Evolutionary conservation across 2,888 invertebrate genomes (phyloP).

Genomic region (Poecilobothrus nobilitatus): DNA sequence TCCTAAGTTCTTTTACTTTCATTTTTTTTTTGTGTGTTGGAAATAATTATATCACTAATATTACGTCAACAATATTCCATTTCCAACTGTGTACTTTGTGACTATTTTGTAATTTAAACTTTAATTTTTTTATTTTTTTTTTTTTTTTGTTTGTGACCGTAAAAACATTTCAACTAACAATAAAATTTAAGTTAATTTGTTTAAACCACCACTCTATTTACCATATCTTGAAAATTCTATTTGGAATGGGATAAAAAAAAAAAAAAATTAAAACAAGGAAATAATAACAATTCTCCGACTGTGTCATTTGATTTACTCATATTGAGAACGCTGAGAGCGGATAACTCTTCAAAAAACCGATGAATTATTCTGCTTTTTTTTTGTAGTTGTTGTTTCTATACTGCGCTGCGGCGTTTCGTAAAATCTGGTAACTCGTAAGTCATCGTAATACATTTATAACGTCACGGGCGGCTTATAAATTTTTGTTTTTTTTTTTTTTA

Average conservation of each 20-base stretch:
- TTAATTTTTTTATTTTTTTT: no score
- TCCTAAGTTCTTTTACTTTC: not conserved
- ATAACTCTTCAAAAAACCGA: not conserved
- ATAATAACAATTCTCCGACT: not conserved
- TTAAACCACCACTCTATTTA: not conserved
- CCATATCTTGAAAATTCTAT: no score
- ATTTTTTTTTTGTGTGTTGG: not conserved
- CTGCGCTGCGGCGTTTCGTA: not conserved
- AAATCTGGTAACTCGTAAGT: constrained; percentile 6
- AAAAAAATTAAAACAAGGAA: not conserved
- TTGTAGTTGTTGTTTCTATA: not conserved
- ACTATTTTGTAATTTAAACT: no score
- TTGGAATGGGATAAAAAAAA: not conserved
- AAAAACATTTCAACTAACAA: not conserved
- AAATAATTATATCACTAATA: not conserved
- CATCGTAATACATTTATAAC: constrained; percentile 1
- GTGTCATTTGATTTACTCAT: not conserved
- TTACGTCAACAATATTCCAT: not conserved
- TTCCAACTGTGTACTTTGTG: not conserved
- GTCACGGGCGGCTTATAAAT: not conserved
- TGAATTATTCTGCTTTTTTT: not conserved
- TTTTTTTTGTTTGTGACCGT: no score
- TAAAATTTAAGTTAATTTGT: not conserved
- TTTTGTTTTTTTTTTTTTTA: not conserved
- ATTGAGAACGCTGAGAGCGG: not conserved